Evolutionary conservation across 2,797 vertebrate genomes (phyloP).

Genomic region (Poecilia wingei): DNA sequence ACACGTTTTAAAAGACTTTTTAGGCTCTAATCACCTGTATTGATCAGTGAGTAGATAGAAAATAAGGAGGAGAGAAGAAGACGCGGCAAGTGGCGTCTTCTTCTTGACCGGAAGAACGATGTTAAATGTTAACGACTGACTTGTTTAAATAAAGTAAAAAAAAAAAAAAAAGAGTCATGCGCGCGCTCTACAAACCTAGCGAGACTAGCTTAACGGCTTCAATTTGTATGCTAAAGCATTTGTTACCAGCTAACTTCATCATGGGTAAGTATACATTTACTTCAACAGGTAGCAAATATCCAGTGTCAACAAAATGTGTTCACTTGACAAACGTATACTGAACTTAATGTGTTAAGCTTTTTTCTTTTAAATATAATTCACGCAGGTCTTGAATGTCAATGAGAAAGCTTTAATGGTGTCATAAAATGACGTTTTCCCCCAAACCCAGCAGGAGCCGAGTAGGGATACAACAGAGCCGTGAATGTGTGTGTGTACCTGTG

Average conservation of each 20-base stretch:
- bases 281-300: background rate
- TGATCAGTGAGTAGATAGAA: no score
- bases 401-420: background rate
- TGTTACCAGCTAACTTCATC: background rate
- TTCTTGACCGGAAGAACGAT: no score
- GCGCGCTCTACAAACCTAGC: no score
- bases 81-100: no score
- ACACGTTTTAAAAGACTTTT: background rate
- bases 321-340: background rate
- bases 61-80: background rate
- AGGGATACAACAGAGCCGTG: background rate
- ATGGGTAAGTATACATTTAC: background rate
- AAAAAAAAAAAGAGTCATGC: no score
- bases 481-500: slow-evolving; percentile 84
- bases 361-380: background rate
- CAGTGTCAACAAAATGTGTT: background rate
- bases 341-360: background rate
- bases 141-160: no score
- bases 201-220: background rate
- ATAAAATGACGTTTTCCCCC: background rate
- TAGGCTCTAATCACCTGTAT: background rate
- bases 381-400: background rate
- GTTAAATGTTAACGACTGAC: no score
- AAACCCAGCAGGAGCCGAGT: background rate
- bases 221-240: background rate